Percentiles rank a stretch among this genome's conserved stretches.
Evolutionary conservation across 2,797 vertebrate genomes (phyloP).

Genomic region (Sebastes hopkinsi): DNA sequence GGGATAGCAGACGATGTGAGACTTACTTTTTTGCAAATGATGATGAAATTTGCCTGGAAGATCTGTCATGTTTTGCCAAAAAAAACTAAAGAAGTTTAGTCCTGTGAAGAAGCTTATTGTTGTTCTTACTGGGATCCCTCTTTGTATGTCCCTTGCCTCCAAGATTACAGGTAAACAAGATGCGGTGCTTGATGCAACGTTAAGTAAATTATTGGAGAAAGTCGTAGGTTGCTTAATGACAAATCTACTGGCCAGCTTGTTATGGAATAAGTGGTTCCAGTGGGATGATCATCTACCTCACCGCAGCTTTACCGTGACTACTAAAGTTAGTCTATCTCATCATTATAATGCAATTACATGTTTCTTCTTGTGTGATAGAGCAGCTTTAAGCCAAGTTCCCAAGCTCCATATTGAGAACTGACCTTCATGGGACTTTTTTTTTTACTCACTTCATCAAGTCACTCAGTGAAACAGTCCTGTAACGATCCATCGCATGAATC

Average conservation of each 20-base stretch:
- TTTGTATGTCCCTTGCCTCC: not conserved
- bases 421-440: not conserved
- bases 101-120: not conserved
- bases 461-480: constrained; percentile 14
- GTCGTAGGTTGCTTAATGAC: not conserved
- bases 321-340: too few relatives aligned
- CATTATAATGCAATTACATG: too few relatives aligned
- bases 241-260: not conserved
- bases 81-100: not conserved
- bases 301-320: too few relatives aligned
- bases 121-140: not conserved
- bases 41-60: too few relatives aligned
- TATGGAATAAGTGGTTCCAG: not conserved
- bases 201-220: not conserved
- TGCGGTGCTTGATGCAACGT: not conserved
- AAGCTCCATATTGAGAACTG: constrained; percentile 8
- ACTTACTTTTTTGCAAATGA: too few relatives aligned
- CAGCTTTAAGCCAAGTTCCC: constrained; percentile 26
- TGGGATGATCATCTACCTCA: not conserved
- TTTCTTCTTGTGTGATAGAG: too few relatives aligned
- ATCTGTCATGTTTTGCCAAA: too few relatives aligned
- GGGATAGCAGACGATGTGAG: not conserved
- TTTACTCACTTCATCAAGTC: constrained; percentile 8
- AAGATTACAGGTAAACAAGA: not conserved
- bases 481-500: constrained; percentile 28